Percentiles rank a stretch among this genome's conserved stretches.
phyloP scores from a whole-genome alignment of 2,797 vertebrate species.

The Chloroceryle inda region DNA sequence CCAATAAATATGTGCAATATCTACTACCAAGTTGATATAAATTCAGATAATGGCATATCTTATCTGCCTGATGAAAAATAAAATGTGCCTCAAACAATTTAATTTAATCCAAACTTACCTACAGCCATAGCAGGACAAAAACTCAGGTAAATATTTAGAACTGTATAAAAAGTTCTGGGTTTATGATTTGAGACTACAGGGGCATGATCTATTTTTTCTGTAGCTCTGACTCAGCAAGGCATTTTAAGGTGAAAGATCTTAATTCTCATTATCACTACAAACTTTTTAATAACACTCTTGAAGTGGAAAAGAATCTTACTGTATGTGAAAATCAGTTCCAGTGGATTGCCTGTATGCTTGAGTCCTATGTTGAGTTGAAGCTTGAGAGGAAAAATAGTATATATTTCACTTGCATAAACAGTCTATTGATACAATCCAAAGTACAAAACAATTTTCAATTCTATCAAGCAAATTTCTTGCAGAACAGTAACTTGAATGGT shows the following conservation, averaged over 20 bases:
- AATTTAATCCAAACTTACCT: background rate
- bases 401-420: background rate
- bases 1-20: background rate
- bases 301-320: background rate
- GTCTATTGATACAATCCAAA: background rate
- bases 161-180: background rate
- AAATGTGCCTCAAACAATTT: background rate
- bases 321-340: background rate
- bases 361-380: background rate
- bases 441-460: background rate
- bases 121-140: background rate
- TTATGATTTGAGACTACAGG: background rate
- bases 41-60: background rate
- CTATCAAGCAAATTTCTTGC: background rate
- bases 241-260: background rate
- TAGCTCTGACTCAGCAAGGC: background rate
- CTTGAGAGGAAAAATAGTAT: background rate
- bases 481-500: background rate
- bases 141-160: background rate
- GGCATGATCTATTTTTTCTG: background rate
- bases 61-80: background rate
- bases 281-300: background rate
- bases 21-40: background rate
- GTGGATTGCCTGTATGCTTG: background rate
- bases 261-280: background rate